These are phyloP conservation scores for Temnothorax unifasciatus DNA, from an alignment of 2,888 invertebrate species.

Conservation along the genomic window DNA sequence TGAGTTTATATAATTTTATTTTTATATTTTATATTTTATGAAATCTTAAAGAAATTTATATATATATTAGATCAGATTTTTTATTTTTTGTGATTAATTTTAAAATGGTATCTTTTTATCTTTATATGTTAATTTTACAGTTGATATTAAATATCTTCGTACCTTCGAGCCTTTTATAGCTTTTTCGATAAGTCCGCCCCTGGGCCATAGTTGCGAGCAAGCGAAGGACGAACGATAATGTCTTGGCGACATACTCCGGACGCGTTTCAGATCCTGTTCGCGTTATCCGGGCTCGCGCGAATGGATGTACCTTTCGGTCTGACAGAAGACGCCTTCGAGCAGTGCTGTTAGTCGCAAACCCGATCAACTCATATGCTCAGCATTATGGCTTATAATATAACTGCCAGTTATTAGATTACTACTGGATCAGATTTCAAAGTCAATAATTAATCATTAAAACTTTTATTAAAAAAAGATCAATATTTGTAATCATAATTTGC, in stretches of 20 bases:
- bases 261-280: constrained; percentile 72
- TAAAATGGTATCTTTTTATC: background rate
- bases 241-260: constrained; percentile 73
- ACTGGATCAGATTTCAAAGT: constrained; percentile 62
- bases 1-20: background rate
- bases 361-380: constrained; percentile 39
- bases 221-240: constrained; percentile 79
- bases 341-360: constrained; percentile 34
- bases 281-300: constrained; percentile 63
- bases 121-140: background rate
- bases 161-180: background rate
- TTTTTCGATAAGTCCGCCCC: constrained; percentile 18
- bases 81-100: background rate
- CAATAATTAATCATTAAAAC: background rate
- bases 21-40: constrained; percentile 9
- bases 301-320: constrained; percentile 59
- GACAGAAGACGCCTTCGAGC: constrained; percentile 61
- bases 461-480: background rate
- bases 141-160: background rate
- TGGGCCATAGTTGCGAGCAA: constrained; percentile 64
- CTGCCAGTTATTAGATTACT: constrained; percentile 66
- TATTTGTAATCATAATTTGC: constrained; percentile 11
- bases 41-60: background rate
- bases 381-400: constrained; percentile 67
- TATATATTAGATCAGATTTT: background rate